Conservation (phyloP, 2,888 invertebrate species). For the Drosophila robusta region DNA sequence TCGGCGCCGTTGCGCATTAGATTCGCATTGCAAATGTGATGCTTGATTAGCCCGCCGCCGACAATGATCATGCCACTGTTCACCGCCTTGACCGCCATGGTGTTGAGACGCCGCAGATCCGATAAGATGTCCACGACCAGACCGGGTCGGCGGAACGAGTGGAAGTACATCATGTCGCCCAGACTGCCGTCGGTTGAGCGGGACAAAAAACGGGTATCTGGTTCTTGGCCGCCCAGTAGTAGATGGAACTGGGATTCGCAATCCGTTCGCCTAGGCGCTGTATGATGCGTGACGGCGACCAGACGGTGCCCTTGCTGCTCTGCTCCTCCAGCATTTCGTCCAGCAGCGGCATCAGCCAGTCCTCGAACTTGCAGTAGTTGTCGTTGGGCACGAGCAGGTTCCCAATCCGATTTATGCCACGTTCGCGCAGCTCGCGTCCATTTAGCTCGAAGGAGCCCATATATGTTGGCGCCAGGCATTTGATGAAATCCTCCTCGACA, state of each 20-base stretch:
- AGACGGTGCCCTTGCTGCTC: constrained; percentile 89
- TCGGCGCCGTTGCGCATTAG: constrained; percentile 99
- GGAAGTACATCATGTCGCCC: constrained; percentile 99
- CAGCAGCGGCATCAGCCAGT: constrained; percentile 96
- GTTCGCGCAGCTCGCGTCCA: constrained; percentile 91
- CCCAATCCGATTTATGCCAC: constrained; percentile 93
- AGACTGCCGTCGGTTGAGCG: constrained; percentile 97
- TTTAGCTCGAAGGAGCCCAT: constrained; percentile 95
- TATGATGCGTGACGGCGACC: constrained; percentile 97
- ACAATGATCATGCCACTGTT: constrained; percentile 98
- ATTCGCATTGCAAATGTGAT: constrained; percentile 99
- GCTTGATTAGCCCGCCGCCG: constrained; percentile 98
- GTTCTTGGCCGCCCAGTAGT: constrained; percentile 98
- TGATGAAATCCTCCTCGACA: constrained; percentile 99
- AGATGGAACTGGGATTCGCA: constrained; percentile 95
- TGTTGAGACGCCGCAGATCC: constrained; percentile 95
- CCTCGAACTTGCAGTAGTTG: constrained; percentile 98
- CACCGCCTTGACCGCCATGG: constrained; percentile 96
- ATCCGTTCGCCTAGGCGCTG: constrained; percentile 94
- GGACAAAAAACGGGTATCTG: constrained; percentile 99
- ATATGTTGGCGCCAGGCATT: constrained; percentile 97
- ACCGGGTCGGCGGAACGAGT: constrained; percentile 96
- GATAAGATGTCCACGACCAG: constrained; percentile 96
- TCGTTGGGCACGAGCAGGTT: constrained; percentile 99
- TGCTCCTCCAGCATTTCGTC: constrained; percentile 96